Evolutionary conservation across 1,140 invertebrate species (phyloP).

Genomic region (Sminthurides bifidus): DNA sequence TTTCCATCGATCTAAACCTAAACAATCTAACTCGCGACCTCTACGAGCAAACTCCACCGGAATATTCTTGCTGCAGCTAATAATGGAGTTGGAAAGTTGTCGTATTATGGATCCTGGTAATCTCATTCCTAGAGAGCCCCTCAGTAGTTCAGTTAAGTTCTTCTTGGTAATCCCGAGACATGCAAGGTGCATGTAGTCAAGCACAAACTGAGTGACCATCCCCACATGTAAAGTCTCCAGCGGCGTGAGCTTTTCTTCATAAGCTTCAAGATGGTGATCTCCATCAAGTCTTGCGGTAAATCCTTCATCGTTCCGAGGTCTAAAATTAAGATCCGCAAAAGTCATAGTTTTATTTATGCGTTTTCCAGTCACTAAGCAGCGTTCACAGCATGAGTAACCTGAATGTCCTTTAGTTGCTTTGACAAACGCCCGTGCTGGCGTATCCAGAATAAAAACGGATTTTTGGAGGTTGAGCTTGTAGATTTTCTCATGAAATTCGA

Average conservation of each 20-base stretch:
- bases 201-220: slow-evolving; percentile 5
- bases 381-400: slow-evolving; percentile 15
- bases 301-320: slow-evolving; percentile 5
- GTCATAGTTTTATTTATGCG: not conserved
- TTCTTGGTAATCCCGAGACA: slow-evolving; percentile 10
- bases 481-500: not conserved
- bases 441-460: slow-evolving; percentile 13
- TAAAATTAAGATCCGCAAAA: not conserved
- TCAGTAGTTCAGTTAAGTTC: not conserved
- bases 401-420: slow-evolving; percentile 11
- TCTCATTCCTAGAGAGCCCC: not conserved
- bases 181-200: slow-evolving; percentile 17
- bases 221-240: not conserved
- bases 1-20: slow-evolving; percentile 12
- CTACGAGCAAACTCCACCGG: slow-evolving; percentile 10
- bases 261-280: not conserved
- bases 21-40: slow-evolving; percentile 1
- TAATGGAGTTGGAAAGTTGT: not conserved
- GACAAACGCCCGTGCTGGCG: slow-evolving; percentile 15
- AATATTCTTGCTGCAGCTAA: not conserved
- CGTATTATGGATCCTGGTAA: not conserved
- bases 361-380: slow-evolving; percentile 11
- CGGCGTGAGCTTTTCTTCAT: not conserved
- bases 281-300: slow-evolving; percentile 5
- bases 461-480: slow-evolving; percentile 18